Base-by-base conservation (phyloP, 2,797 vertebrate species). In the Luscinia luscinia region DNA sequence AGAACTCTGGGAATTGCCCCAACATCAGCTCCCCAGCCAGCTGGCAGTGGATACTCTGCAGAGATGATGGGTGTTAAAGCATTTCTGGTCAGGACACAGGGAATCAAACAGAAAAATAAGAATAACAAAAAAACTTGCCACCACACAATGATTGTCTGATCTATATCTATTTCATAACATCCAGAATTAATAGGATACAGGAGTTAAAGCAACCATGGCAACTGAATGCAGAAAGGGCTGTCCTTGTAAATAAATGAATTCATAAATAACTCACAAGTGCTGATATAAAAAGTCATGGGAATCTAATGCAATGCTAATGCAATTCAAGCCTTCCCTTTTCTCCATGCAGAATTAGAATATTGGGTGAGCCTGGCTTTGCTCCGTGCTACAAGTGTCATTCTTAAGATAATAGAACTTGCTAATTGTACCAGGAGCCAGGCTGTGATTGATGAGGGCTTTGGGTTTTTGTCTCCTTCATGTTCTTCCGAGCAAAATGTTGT, bases 261-360 rank as follows among this genome's bases (percentile, higher is more conserved):
- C 97, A 98, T 98, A 97, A 98, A 98, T 97, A 98, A 98, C 96
- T 76, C 96, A 67, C 66, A 95, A 95, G 95, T 93, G 96, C 94
- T 94, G 87, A 93, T 81, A 95, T 89, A 96, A 93, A 95, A 95
- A 95, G 95, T 95, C 94, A 51, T 24, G 38, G 94, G 93, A 79
- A 93, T 92, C 93, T 94, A 95, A 97, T 88, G 90, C 92, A 85
- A 92, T 95, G 97, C 94, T 94, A 96, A 96, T 91, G 90, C 84
- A 78, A 96, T 86, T 64, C 92, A 78, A 73, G 34, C 45, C 78
- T 89, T 94, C 63, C 64, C 84, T 96, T 87, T 77, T 96, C 90
- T 93, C 69, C 90, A 84, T 80, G 89, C 88, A 61, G 95, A 32
- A 87, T 95, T 91, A 94, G 64, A 94, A 97, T 96, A 95, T 80